These are phyloP conservation scores for Cremastinae sp. DNA, from an alignment of 2,888 invertebrate genomes.

Conservation along the genomic window DNA sequence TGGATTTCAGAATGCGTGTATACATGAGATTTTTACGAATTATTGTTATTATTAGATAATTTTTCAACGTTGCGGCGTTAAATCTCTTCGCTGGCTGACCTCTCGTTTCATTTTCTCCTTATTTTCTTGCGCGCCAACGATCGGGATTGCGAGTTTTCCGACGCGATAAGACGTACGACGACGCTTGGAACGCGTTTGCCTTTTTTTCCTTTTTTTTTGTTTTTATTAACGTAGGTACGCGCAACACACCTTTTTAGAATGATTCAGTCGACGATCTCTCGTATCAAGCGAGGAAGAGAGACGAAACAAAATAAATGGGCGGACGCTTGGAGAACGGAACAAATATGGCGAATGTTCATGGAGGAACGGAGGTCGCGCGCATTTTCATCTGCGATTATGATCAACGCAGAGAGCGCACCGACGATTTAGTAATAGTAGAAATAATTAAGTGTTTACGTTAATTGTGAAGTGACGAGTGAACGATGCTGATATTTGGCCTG, in stretches of 20 bases:
- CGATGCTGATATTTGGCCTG: slow-evolving; percentile 3
- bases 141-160: slow-evolving; percentile 20
- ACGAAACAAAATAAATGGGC: no score
- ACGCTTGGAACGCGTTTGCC: slow-evolving; percentile 9
- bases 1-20: slow-evolving; percentile 21
- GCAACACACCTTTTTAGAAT: slow-evolving; percentile 24
- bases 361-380: not conserved
- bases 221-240: not conserved
- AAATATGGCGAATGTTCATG: not conserved
- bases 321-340: not conserved
- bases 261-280: slow-evolving; percentile 27
- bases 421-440: slow-evolving; percentile 25
- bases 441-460: slow-evolving; percentile 35
- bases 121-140: slow-evolving; percentile 19
- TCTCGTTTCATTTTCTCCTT: slow-evolving; percentile 21
- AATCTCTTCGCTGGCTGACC: slow-evolving; percentile 24
- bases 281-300: not conserved
- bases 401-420: slow-evolving; percentile 15
- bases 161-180: slow-evolving; percentile 6
- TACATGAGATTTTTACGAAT: slow-evolving; percentile 16
- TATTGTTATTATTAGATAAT: not conserved
- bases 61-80: slow-evolving; percentile 19
- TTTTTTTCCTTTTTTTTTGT: slow-evolving; percentile 1
- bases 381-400: slow-evolving; percentile 23
- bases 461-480: slow-evolving; percentile 36